Base-by-base conservation (phyloP, 2,113 vertebrate genomes). In the Cathartes aura region DNA sequence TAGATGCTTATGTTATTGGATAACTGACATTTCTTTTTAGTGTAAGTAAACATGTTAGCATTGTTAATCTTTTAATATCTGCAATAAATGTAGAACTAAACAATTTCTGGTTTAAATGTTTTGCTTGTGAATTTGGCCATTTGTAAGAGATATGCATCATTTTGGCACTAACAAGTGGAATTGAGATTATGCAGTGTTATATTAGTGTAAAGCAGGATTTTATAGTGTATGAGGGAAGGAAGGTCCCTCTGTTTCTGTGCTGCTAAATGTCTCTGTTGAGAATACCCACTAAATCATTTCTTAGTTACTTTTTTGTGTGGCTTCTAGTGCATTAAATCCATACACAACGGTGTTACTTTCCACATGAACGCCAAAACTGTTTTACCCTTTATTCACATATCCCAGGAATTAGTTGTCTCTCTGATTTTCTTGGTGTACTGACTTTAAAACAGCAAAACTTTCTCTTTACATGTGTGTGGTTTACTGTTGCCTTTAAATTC, bases 51-150 rank as follows among this genome's bases (percentile, higher is more conserved):
- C 86, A 66, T 96, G 98, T 98, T 93, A 83, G 94, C 80, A 64
- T 96, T 97, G 94, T 97, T 95, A 47, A 90, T 83, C 74, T 83
- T 82, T 95, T 91, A 97, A 88, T 93, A 88, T 87, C 97, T 90
- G 76, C 96, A 98, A 98, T 98, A 98, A 98, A 98, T 82, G 73
- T 98, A 95, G 97, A 97, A 64, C 88, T 93, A 87, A 96, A 83
- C 15, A 1, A 13, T 27, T 78, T 34, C 72, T 86, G 73, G 59
- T 89, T 94, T 92, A 64, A 48, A 67, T 96, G 85, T 96, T 87
- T 94, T 88, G 87, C 89, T 95, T 87, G 76, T 87, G 90, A 72
- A 40, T 82, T 92, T 93, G 94, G 86, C 90, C 72, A 30, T 87
- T 85, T 82, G 80, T 72, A 38, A 88, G 87, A 87, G 92, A 93